These are phyloP conservation scores for Papilio polyxenes DNA, from an alignment of 1,140 invertebrate genomes.

Conservation along the genomic window DNA sequence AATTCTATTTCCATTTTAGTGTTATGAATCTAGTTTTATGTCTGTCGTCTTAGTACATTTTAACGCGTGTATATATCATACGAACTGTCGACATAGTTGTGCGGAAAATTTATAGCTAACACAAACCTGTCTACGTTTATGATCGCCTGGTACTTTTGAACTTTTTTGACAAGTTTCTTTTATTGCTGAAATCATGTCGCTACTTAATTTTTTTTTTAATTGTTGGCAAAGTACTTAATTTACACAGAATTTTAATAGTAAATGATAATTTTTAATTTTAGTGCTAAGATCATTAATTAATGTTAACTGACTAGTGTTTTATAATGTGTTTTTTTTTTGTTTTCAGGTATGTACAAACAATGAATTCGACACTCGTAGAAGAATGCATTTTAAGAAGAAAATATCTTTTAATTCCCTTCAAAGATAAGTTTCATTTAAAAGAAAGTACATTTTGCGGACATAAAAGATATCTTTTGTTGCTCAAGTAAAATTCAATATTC, in stretches of 20 bases:
- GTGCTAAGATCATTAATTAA: too few species aligned
- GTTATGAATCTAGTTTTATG: neutral
- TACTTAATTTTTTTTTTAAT: neutral
- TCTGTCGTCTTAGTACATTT: constrained; percentile 11
- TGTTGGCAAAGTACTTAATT: neutral
- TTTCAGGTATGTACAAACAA: constrained; percentile 9
- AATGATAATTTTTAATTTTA: too few species aligned
- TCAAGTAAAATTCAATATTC: neutral
- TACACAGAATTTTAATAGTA: too few species aligned
- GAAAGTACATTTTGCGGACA: neutral
- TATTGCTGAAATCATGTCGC: neutral
- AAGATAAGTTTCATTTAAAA: neutral
- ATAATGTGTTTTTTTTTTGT: neutral
- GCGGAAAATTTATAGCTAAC: constrained; percentile 10
- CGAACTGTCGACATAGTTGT: constrained; percentile 12
- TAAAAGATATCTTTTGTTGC: neutral
- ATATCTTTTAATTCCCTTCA: too few species aligned
- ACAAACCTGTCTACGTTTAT: constrained; percentile 16
- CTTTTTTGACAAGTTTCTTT: constrained; percentile 2
- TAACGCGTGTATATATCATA: constrained; percentile 8
- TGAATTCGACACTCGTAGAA: neutral
- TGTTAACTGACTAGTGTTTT: neutral
- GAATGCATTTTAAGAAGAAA: too few species aligned
- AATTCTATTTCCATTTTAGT: neutral
- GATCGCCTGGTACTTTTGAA: constrained; percentile 24